Base-by-base conservation (phyloP, 1,140 invertebrate species). In the Luehdorfia chinensis region DNA sequence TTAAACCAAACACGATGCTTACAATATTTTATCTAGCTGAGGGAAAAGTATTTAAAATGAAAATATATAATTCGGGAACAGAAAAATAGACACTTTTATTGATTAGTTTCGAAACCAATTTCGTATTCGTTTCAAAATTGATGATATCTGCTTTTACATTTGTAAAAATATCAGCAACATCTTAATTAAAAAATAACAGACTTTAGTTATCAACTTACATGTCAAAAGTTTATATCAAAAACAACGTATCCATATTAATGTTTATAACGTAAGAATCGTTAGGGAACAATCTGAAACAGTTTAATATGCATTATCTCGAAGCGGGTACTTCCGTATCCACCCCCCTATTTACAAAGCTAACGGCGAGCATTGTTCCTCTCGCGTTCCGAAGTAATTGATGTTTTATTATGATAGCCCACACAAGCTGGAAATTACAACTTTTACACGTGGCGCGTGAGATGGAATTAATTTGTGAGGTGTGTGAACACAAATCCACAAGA, bases 331-430 rank as follows among this genome's bases (percentile, higher is more conserved):
- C 63, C 68, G 63, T 50, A 52, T 67, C 66, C 59, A 59, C 68
- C 66, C 59, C 57, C 65, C 60, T 55, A 67, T 70, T 71, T 67
- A 61, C 60, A 66, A 58, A 49, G 59, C 65, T 71, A 71, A 66
- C 59, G 65, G 67, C 58, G 61, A 55, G 55, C 55, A 67, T 67
- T 65, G 64, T 59, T 52, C 49, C 43, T 51, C 59, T 39, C 37
- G 52, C 55, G 45, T 30, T 46, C 11, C 27, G 44, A 36, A 49
- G 37, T 18, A 49, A 34, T 9, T 5, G 36, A 5, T 15, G 6
- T 19, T 53, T 65, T 66, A 59, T 57, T 66, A 52, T 55, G 53
- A 66, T 57, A 47, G 58, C 65, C 59, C 53, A 6, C 62, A 63
- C 67, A 53, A 56, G 45, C 25, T n/a, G n/a, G n/a, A n/a, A n/a